Percentiles rank a stretch among this genome's conserved stretches.
Conservation (phyloP, 2,113 vertebrate species). For the Sialia sialis region DNA sequence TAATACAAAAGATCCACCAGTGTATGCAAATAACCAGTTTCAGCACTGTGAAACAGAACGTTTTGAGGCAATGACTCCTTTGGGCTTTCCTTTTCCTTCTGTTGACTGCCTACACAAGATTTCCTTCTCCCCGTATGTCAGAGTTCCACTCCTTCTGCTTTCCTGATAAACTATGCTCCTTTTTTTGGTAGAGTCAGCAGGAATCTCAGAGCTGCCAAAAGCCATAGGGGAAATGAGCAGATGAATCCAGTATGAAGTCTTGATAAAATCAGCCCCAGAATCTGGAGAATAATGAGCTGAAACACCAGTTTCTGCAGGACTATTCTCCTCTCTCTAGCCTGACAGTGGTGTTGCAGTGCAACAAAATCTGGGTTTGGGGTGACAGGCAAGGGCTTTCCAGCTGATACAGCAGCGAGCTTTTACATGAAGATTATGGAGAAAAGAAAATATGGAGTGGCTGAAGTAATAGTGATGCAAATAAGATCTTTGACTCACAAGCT, state of each 20-base stretch:
- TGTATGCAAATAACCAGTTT: background rate
- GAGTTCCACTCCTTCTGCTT: background rate
- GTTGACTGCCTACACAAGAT: background rate
- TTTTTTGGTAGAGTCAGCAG: background rate
- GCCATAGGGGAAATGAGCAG: background rate
- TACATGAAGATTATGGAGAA: background rate
- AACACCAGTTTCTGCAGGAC: background rate
- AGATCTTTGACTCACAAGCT: background rate
- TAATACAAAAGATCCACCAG: background rate
- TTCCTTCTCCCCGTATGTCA: background rate
- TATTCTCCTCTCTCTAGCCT: background rate
- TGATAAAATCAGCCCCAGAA: background rate
- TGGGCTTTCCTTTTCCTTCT: background rate
- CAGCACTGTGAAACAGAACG: background rate
- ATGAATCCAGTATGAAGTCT: background rate
- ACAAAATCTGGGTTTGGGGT: background rate
- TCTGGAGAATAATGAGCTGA: background rate
- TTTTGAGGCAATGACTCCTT: background rate
- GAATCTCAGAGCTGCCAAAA: background rate
- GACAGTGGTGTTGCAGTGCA: accelerated
- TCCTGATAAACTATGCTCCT: background rate
- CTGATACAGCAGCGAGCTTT: background rate
- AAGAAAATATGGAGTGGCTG: background rate
- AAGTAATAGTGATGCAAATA: background rate
- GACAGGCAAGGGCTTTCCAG: background rate